phyloP scores from a whole-genome alignment of 2,888 invertebrate genomes.

The Cinara cedri region DNA sequence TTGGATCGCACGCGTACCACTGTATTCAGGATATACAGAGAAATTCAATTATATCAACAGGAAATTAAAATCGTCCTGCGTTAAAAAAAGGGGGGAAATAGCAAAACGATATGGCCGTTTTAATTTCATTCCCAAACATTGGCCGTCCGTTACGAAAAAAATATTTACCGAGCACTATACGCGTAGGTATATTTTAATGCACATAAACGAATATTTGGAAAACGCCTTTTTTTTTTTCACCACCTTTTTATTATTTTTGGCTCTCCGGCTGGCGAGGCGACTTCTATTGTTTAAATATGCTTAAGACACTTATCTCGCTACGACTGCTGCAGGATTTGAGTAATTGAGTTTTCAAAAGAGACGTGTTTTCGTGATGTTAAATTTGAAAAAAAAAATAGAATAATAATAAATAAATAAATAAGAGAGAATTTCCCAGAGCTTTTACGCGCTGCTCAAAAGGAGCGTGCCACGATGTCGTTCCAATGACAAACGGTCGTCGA shows the following conservation, averaged over 20 bases:
- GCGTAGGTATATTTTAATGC: too few species aligned
- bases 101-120: constrained; percentile 48
- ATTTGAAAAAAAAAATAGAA: background rate
- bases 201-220: constrained; percentile 9
- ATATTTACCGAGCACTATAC: constrained; percentile 6
- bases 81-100: constrained; percentile 33
- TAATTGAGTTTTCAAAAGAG: constrained; percentile 37
- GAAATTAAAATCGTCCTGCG: constrained; percentile 54
- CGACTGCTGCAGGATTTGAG: constrained; percentile 4
- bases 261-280: background rate
- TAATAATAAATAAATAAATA: constrained; percentile 2
- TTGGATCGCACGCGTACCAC: constrained; percentile 39
- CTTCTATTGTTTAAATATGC: constrained; percentile 38
- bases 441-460: background rate
- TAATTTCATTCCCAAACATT: constrained; percentile 33
- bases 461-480: constrained; percentile 3
- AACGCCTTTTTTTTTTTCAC: constrained; percentile 18
- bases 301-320: background rate
- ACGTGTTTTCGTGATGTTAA: background rate
- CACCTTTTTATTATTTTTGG: background rate
- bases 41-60: constrained; percentile 57
- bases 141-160: constrained; percentile 31
- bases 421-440: background rate
- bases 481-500: constrained; percentile 10
- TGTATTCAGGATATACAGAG: constrained; percentile 36